Evolutionary conservation across 2,888 invertebrate genomes (phyloP), one percentile per base, ranked within the genome.

Genomic region (Torymus auratus): DNA sequence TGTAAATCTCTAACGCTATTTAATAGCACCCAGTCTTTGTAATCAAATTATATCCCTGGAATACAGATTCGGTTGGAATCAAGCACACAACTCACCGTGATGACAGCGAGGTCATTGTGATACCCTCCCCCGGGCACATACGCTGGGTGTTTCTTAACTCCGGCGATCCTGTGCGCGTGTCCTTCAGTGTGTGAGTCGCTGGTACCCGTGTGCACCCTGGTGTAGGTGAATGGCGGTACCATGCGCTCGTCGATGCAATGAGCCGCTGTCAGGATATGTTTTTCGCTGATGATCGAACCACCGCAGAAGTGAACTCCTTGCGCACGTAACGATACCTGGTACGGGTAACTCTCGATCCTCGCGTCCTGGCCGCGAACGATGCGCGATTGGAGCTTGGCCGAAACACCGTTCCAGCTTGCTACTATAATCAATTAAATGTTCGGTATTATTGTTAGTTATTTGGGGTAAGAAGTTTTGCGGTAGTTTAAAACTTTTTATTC

Each of bases 201-300:
- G 13, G 67, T 69, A 11, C 55, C 68, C 3, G 28, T 28, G 28
- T 28, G 28, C 28, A 28, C 28, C 4, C 28, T 3, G 28, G 28
- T 7, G 28, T 1, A 2, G 28, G 28, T 28, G 28, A 2, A 28
- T 7, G 28, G 28, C 7, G 28, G 28, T 3, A 28, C 28, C 28
- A 28, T 28, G 3, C 28, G 28, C 28, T 28, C 28, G 28, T 28
- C 55, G 1, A 69, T 1, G n/a, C 68, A 69, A 14, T 70, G 70
- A 17, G 70, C 70, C 12, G 50, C 50, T 7, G 70, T 41, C 1
- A 70, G 50, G 7, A 70, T 20, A 10, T 70, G 70, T 15, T 17
- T 41, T 0, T 60, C 28, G 7, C 50, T 17, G 17, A 70, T 60
- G 17, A 70, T 28, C 20, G 50, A 28, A 15, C 70, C 60, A 12